Base-by-base conservation (phyloP, 2,888 invertebrate species). In the Eupithecia tripunctaria region DNA sequence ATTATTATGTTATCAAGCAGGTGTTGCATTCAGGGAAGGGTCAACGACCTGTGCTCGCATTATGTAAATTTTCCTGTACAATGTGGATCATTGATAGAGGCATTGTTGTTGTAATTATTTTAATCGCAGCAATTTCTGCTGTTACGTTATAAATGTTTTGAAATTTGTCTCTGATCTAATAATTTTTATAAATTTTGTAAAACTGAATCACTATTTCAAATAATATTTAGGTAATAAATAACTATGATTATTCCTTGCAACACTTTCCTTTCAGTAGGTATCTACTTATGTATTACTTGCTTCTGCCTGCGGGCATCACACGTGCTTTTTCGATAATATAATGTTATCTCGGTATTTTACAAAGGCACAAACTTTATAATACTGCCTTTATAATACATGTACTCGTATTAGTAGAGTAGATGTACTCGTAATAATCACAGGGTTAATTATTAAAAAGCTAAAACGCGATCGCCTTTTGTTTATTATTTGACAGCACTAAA, bases 21-120 rank as follows among this genome's bases (percentile, higher is more conserved):
- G 79, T 79, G 79, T 70, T 76, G 73, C 72, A 67, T 68, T 71
- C 71, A 70, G 66, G 67, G 68, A 47, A 63, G 64, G 67, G 74
- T 76, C 74, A 66, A 66, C 56, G 72, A 77, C 72, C 78, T 56
- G 64, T 38, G 62, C 59, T 71, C 62, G 71, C 75, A 67, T 72
- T 75, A 78, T 78, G 78, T 79, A 64, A 75, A 79, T 78, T 77
- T 79, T 75, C 78, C 76, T 75, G 70, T 73, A 73, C 67, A 68
- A 78, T 72, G 76, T 76, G 65, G 77, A 76, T 75, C 75, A 77
- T 70, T 76, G 71, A 78, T 77, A 75, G 75, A 74, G 62, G n/a
- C 51, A 74, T 73, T 75, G 68, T 70, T 74, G 68, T 59, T 60
- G 68, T 74, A 68, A 68, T 72, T 75, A 73, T 67, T 66, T 75